A percentile compares a stretch with the other conserved stretches of the same genome.
phyloP scores from a whole-genome alignment of 1,140 invertebrate genomes.

The Drosophila baimaii region DNA sequence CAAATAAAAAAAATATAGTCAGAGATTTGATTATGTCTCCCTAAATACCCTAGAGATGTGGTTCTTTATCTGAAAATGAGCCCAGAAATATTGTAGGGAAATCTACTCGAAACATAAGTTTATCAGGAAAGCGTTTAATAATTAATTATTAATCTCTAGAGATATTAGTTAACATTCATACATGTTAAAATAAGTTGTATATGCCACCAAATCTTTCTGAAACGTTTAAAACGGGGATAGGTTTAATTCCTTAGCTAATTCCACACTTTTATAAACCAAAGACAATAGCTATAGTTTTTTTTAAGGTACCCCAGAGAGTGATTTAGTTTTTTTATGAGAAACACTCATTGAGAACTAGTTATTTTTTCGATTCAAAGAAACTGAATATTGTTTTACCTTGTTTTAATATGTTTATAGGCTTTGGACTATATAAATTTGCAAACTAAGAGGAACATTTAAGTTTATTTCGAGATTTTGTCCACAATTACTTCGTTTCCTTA shows the following conservation, averaged over 20 bases:
- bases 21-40: too few relatives aligned
- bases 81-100: background rate
- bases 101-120: background rate
- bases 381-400: too few relatives aligned
- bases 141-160: background rate
- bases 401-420: too few relatives aligned
- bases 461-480: background rate
- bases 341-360: background rate
- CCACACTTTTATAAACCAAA: background rate
- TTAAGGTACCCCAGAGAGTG: too few relatives aligned
- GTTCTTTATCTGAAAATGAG: background rate
- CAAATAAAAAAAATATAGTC: background rate
- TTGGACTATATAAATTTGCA: background rate
- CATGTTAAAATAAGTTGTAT: too few relatives aligned
- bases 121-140: too few relatives aligned
- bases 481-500: background rate
- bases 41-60: background rate
- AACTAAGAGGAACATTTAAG: background rate
- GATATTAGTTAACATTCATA: too few relatives aligned
- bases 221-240: background rate
- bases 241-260: background rate
- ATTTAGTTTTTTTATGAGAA: background rate
- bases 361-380: too few relatives aligned
- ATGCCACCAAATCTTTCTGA: background rate
- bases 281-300: too few relatives aligned